Evolutionary conservation across 1,140 invertebrate species (phyloP).

Genomic region (Euura lappo): DNA sequence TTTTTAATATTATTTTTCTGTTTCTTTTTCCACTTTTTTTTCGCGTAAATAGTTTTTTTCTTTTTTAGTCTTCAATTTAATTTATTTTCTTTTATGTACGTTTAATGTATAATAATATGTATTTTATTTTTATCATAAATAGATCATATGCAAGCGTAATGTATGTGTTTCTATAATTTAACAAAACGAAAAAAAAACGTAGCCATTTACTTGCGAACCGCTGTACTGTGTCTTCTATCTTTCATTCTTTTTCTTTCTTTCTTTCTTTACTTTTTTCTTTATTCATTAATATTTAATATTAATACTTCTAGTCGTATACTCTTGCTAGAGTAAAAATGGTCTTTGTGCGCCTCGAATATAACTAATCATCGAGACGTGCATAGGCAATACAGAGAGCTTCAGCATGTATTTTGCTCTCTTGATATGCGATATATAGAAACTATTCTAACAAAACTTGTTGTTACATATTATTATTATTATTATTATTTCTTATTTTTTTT

Average conservation of each 20-base stretch:
- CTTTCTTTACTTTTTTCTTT: not conserved
- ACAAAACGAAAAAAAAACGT: slow-evolving; percentile 32
- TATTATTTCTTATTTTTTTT: too few relatives aligned
- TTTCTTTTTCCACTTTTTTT: too few relatives aligned
- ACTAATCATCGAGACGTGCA: slow-evolving; percentile 40
- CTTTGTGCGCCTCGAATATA: slow-evolving; percentile 44
- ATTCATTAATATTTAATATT: slow-evolving; percentile 56
- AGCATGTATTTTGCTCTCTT: slow-evolving; percentile 51
- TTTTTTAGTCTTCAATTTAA: too few relatives aligned
- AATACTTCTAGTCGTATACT: slow-evolving; percentile 63
- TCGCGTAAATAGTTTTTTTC: too few relatives aligned
- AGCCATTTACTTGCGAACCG: slow-evolving; percentile 55
- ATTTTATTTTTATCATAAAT: not conserved
- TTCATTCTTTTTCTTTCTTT: not conserved
- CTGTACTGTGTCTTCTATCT: slow-evolving; percentile 41
- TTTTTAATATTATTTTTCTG: too few relatives aligned
- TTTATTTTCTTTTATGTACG: not conserved
- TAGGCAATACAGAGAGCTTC: slow-evolving; percentile 56
- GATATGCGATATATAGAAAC: slow-evolving; percentile 52
- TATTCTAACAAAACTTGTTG: slow-evolving; percentile 55
- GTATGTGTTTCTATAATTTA: slow-evolving; percentile 9
- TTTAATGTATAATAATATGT: not conserved
- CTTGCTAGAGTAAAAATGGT: slow-evolving; percentile 59
- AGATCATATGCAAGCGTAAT: slow-evolving; percentile 3
- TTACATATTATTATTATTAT: slow-evolving; percentile 37